These are phyloP conservation scores for Tenodera sinensis DNA, from an alignment of 2,888 invertebrate genomes.

Conservation along the genomic window DNA sequence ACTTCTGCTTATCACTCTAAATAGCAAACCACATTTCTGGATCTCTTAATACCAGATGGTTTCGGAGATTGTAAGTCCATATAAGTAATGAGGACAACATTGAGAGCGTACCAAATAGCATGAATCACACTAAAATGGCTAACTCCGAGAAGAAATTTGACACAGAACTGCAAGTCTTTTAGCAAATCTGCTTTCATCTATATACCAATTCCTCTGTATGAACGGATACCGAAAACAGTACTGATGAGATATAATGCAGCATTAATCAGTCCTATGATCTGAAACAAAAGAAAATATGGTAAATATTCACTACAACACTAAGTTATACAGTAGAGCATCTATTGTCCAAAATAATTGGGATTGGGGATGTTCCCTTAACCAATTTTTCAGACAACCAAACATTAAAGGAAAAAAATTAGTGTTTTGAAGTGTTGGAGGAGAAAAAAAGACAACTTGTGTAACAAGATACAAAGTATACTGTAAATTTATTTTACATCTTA, in stretches of 20 bases:
- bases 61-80: background rate
- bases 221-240: slow-evolving; percentile 70
- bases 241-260: slow-evolving; percentile 70
- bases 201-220: slow-evolving; percentile 53
- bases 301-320: too few relatives aligned
- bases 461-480: too few relatives aligned
- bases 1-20: too few relatives aligned
- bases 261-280: slow-evolving; percentile 74
- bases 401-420: too few relatives aligned
- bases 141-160: background rate
- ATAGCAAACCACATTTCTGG: background rate
- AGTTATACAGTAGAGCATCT: too few relatives aligned
- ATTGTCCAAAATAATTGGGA: too few relatives aligned
- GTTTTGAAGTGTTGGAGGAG: too few relatives aligned
- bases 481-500: too few relatives aligned
- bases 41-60: background rate
- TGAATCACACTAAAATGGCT: background rate
- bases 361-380: too few relatives aligned
- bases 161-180: background rate
- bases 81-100: background rate
- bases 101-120: background rate
- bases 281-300: slow-evolving; percentile 41
- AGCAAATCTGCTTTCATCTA: background rate
- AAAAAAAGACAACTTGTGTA: too few relatives aligned
- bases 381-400: too few relatives aligned